These are phyloP conservation scores for Fregata magnificens DNA, from an alignment of 2,113 vertebrate genomes.

Conservation along the genomic window DNA sequence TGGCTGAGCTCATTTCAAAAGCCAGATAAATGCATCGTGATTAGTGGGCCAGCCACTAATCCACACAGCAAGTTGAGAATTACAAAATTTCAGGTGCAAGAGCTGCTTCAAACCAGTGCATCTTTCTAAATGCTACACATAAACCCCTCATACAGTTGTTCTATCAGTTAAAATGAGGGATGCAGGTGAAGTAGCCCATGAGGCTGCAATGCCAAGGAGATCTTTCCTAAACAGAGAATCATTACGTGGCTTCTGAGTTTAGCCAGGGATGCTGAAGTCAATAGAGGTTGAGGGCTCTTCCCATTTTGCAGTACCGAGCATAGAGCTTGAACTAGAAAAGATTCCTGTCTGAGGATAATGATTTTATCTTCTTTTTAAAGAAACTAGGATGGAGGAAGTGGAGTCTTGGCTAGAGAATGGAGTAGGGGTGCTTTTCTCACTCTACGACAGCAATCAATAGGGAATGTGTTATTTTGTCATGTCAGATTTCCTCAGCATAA, in stretches of 20 bases:
- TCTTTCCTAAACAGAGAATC: background rate
- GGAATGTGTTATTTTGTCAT: background rate
- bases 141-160: background rate
- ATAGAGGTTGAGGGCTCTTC: background rate
- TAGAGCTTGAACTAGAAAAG: background rate
- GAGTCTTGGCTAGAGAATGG: background rate
- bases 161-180: background rate
- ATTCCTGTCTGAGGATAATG: background rate
- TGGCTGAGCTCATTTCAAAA: background rate
- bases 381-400: background rate
- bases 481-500: conserved; percentile 13
- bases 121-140: background rate
- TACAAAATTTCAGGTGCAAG: background rate
- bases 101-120: background rate
- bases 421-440: background rate
- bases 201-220: background rate
- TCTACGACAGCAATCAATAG: background rate
- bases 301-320: background rate
- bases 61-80: background rate
- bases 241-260: background rate
- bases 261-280: background rate
- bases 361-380: background rate
- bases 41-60: background rate
- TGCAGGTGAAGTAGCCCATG: background rate
- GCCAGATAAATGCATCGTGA: background rate